Base-by-base conservation (phyloP, 37 sponge, comb jelly and placozoan species). In the Cladorhizidae sp. region DNA sequence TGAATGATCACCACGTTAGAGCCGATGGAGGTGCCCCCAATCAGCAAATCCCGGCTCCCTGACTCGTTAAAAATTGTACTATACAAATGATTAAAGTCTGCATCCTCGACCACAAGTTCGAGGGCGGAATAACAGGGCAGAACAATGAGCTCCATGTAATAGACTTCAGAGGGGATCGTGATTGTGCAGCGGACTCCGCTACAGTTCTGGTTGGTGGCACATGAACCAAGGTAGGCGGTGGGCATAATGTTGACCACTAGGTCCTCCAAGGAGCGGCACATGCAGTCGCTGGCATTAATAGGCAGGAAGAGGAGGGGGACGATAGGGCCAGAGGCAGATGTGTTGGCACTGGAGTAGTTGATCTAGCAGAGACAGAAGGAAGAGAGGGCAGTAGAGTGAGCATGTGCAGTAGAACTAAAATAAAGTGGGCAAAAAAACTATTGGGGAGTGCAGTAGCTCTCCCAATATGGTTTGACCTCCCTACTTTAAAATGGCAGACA, bases 221-320 rank as follows among this genome's bases (percentile, higher is more conserved):
- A 74, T 35, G 52, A 57, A 21, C 6, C 38, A 6, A 52, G 57
- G 3, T 55, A 23, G 12, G 21, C 3, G 38, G 75, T 22, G 6
- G 15, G 18, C 11, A 26, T 15, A 1, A 28, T 35, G 33, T 56
- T 1, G 18, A 11, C 37, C 11, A 56, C 75, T 8, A 74, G 57
- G 3, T 56, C 57, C 17, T 28, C 57, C 57, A 74, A 12, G 36
- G 75, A 74, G 36, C 5, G 3, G 33, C 75, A 74, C 38, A 74
- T 43, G 52, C 75, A 74, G 21, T 74, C 28, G 36, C 54, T 74
- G 57, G 58, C 28, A 37, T 74, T 74, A 5, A 74, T 29, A 20
- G 38, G 49, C 9, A 45, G 49, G 49, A 45, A 45, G 49, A 9
- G 5, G 9, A 5, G 8, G 5, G 49, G 49, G 49, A 45, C 49